Conservation (phyloP, 2,113 vertebrate genomes). For the Leucosticte australis region DNA sequence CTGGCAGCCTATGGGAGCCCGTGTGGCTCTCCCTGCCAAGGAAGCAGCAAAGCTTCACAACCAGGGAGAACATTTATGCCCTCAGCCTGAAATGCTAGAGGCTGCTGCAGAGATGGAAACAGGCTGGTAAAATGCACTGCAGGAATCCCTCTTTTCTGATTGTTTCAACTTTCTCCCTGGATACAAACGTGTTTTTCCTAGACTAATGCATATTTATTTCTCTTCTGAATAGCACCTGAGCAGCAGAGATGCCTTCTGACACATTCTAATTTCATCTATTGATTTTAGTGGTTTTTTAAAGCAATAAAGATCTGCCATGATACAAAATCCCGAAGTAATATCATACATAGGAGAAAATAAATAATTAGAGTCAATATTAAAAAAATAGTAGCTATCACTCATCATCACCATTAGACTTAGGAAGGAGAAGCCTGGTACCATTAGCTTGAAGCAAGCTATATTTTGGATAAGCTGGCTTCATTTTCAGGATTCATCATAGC, state of each 20-base stretch:
- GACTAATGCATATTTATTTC: neutral
- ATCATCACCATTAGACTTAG: neutral
- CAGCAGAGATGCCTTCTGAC: neutral
- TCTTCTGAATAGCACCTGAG: neutral
- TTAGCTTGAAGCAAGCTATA: neutral
- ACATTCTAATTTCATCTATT: neutral
- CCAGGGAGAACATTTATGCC: neutral
- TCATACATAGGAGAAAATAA: neutral
- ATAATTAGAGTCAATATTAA: neutral
- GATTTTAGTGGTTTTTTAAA: neutral
- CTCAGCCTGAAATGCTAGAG: neutral
- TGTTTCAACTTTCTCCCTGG: neutral
- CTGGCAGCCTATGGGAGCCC: neutral
- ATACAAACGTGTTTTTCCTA: neutral
- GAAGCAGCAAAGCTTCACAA: neutral
- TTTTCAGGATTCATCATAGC: neutral
- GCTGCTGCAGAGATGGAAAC: neutral
- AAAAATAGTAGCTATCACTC: neutral
- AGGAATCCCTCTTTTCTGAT: neutral
- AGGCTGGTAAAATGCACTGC: neutral
- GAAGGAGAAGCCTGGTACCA: neutral
- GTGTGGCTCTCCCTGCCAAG: rapidly evolving
- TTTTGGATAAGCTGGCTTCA: neutral
- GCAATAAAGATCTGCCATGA: neutral
- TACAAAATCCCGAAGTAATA: neutral